Percentiles rank a stretch among this genome's conserved stretches.
Evolutionary conservation across 2,888 invertebrate genomes (phyloP).

Genomic region (Busseola fusca): DNA sequence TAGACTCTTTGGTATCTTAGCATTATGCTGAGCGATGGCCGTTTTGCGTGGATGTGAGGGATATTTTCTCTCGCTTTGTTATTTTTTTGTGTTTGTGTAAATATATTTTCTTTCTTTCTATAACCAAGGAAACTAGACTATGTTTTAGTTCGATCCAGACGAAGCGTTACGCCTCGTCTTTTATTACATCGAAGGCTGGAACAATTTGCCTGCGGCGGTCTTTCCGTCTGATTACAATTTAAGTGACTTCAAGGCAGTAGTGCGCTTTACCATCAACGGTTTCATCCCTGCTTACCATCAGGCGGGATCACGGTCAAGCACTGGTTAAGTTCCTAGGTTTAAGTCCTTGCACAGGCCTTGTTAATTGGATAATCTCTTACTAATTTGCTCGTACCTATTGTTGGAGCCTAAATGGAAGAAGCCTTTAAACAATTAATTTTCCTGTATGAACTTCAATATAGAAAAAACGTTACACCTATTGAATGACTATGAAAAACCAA

Average conservation of each 20-base stretch:
- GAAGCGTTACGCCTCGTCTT: no score
- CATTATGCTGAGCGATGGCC: not conserved
- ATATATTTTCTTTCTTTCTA: not conserved
- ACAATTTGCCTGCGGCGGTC: no score
- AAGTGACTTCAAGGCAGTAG: no score
- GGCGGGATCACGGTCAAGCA: no score
- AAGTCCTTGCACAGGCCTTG: not conserved
- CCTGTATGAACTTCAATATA: not conserved
- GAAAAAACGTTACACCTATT: not conserved
- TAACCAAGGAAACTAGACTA: not conserved
- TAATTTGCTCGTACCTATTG: not conserved
- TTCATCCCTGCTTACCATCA: no score
- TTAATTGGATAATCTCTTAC: not conserved
- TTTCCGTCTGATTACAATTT: no score
- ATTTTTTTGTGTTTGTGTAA: not conserved
- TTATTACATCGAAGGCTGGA: no score
- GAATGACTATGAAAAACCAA: not conserved
- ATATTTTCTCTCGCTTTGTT: not conserved
- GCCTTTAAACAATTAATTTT: not conserved
- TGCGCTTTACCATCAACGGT: no score
- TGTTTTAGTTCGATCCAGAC: no score
- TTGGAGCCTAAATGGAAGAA: not conserved
- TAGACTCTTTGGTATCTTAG: no score
- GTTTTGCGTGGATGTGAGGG: not conserved
- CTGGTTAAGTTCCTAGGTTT: no score